Evolutionary conservation across 2,888 invertebrate species (phyloP).

Genomic region (Palloptera scutellata): DNA sequence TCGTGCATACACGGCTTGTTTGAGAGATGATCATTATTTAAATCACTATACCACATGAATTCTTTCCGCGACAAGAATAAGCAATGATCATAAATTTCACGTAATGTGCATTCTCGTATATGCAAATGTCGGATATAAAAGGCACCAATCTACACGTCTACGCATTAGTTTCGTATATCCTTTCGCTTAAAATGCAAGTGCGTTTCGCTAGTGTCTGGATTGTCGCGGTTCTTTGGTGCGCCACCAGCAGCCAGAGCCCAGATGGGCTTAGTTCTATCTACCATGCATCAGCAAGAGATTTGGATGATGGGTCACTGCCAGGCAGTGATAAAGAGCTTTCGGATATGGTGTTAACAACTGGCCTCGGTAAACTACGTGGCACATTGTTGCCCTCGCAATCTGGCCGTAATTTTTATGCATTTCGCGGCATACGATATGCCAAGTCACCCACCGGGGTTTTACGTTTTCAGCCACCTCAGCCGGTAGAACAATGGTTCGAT

Average conservation of each 20-base stretch:
- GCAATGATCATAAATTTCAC: background rate
- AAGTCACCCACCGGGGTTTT: constrained; percentile 57
- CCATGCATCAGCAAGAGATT: constrained; percentile 5
- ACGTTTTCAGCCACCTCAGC: constrained; percentile 64
- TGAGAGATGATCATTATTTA: background rate
- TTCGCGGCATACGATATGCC: constrained; percentile 63
- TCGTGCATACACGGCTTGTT: no score
- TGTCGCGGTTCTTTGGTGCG: constrained; percentile 17
- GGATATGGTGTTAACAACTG: constrained; percentile 59
- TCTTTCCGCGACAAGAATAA: no score
- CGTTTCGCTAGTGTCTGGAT: constrained; percentile 8
- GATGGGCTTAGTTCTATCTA: constrained; percentile 25
- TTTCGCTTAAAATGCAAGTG: constrained; percentile 33
- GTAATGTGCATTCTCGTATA: background rate
- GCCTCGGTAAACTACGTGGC: constrained; percentile 61
- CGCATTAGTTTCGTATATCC: constrained; percentile 35
- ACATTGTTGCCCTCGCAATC: constrained; percentile 56
- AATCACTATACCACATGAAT: constrained; percentile 3
- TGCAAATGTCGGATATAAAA: background rate
- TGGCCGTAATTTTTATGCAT: constrained; percentile 61
- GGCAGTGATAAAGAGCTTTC: constrained; percentile 59
- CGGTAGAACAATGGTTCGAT: constrained; percentile 65
- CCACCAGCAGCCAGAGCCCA: constrained; percentile 24
- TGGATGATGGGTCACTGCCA: constrained; percentile 37
- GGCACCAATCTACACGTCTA: background rate